Percentiles rank a stretch among this genome's conserved stretches.
phyloP scores from a whole-genome alignment of 2,797 vertebrate species.

The Sitta carolinensis region DNA sequence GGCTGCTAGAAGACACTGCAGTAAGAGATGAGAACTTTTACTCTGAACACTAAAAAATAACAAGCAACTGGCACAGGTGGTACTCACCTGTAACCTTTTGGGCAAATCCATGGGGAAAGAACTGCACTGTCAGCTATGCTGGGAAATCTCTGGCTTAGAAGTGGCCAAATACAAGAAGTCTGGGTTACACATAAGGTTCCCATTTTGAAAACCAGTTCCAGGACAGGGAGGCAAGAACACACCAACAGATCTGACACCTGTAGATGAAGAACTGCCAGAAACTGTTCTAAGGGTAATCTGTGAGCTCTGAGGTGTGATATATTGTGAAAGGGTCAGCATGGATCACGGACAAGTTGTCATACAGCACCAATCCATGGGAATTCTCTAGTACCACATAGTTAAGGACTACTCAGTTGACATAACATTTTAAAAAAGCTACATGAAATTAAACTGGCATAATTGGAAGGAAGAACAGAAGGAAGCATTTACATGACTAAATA shows the following conservation, averaged over 20 bases:
- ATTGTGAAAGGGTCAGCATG: not conserved
- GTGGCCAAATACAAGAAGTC: not conserved
- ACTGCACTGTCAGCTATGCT: not conserved
- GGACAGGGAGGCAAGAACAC: not conserved
- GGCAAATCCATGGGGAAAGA: not conserved
- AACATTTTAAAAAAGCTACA: not conserved
- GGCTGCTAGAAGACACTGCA: not conserved
- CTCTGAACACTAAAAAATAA: not conserved
- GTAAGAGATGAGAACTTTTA: not conserved
- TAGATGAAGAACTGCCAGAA: not conserved
- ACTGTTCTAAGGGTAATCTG: not conserved
- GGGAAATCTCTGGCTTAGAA: not conserved
- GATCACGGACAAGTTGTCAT: not conserved
- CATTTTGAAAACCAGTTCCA: not conserved
- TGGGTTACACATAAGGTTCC: fast-evolving
- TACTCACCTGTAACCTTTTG: not conserved
- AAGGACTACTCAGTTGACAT: not conserved
- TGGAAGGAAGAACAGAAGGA: not conserved
- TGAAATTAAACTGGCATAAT: not conserved
- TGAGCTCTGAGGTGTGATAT: not conserved
- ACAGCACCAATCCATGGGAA: not conserved
- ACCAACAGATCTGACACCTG: not conserved
- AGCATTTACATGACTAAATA: not conserved
- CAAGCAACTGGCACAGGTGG: not conserved
- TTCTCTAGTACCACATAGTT: not conserved